Evolutionary conservation across 2,797 vertebrate genomes (phyloP), one percentile per base, ranked within the genome.

Genomic region (Pipistrellus pygmaeus): DNA sequence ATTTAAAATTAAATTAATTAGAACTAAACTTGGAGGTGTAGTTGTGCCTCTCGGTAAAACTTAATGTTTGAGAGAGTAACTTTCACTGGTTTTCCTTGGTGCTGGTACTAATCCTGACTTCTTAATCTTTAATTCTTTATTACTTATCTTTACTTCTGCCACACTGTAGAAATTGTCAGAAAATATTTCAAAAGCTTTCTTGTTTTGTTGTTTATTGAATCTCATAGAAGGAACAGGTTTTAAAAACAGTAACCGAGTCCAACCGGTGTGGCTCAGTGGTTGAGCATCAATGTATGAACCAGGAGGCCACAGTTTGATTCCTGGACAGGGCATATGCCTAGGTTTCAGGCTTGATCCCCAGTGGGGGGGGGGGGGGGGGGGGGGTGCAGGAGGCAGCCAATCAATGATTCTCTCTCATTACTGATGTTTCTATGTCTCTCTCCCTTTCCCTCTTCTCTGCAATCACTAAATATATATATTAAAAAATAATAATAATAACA

Each of bases 21-120:
- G 66, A 91, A 84, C 51, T 85, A 23, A 77, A 38, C 38, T 32
- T 46, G 35, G 25, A 17, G 1, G 44, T 13, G 30, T 21, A 8
- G n/a, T 57, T 55, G 13, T 55, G 18, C 15, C 38, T 94, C 62
- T 87, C n/a, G 53, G 41, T 32, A 88, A 82, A 94, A 85, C 21
- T 44, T 87, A 78, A 12, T 41, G 8, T 92, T 91, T 68, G 20
- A 73, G 32, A 11, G 8, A 85, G 23, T 60, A 73, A 64, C 20
- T 82, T 88, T 66, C 38, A 62, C 38, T 83, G 30, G 8, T 51
- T 82, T 89, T 94, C 32, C 86, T 92, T 51, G 76, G 83, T 94
- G 68, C 90, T 91, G 20, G 21, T 73, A 93, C 41, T 46, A 44
- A 77, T 46, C 25, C 55, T 94, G 57, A 73, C 69, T 75, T 69